Evolutionary conservation across 2,113 vertebrate species (phyloP).

Genomic region (pig (Sus scrofa)): DNA sequence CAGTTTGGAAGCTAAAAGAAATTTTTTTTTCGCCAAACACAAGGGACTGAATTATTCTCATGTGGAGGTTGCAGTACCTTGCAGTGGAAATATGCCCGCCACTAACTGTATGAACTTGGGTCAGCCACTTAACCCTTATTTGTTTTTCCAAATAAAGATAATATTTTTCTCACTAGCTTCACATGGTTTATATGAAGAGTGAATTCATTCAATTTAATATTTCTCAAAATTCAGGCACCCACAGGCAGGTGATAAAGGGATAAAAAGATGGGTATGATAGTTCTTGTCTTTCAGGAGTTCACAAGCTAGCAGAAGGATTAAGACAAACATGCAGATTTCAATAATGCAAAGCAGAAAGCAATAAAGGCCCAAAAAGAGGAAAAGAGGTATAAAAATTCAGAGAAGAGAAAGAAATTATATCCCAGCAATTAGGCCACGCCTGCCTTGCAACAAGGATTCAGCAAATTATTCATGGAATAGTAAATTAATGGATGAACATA

Average conservation of each 20-base stretch:
- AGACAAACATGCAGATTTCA: conserved; percentile 4
- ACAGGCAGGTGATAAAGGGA: neutral
- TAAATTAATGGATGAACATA: conserved; percentile 32
- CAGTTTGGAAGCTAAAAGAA: conserved; percentile 51
- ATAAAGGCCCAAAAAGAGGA: neutral
- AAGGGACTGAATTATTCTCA: conserved; percentile 39
- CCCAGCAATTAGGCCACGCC: neutral
- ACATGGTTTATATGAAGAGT: neutral
- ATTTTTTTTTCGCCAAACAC: conserved; percentile 9
- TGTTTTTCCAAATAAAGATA: conserved; percentile 3
- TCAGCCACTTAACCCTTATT: neutral
- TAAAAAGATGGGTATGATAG: neutral
- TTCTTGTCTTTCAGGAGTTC: neutral
- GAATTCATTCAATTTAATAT: conserved; percentile 13
- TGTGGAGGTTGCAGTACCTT: conserved; percentile 3
- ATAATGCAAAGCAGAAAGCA: conserved; percentile 50
- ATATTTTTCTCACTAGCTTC: neutral
- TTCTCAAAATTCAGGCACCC: neutral
- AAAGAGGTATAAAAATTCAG: neutral
- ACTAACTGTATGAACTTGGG: neutral
- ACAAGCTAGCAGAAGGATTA: neutral
- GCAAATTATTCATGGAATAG: conserved; percentile 3
- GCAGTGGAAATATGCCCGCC: neutral
- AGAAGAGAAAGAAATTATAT: conserved; percentile 13
- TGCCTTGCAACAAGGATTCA: conserved; percentile 26